phyloP scores from a whole-genome alignment of 2,113 vertebrate species.

The Ciconia maguari region DNA sequence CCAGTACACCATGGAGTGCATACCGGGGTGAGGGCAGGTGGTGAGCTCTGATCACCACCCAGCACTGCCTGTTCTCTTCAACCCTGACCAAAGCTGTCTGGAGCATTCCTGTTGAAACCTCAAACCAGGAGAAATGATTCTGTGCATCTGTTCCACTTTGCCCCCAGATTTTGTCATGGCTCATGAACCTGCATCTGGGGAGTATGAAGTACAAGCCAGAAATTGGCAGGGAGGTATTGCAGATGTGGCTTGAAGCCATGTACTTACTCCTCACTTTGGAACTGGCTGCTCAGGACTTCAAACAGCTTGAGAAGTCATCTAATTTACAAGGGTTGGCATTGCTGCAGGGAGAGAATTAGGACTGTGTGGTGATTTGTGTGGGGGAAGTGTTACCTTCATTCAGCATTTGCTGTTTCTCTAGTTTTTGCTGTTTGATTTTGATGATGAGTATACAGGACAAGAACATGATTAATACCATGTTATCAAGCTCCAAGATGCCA shows the following conservation, averaged over 20 bases:
- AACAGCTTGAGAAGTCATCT: neutral
- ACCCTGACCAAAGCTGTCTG: neutral
- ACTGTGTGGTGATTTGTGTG: neutral
- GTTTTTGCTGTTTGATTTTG: slow-evolving; percentile 10
- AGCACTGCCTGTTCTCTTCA: neutral
- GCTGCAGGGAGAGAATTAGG: slow-evolving; percentile 3
- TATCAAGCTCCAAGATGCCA: neutral
- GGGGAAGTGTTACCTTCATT: slow-evolving; percentile 29
- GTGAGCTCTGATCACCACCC: neutral
- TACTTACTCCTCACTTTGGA: neutral
- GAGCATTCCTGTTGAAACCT: slow-evolving; percentile 27
- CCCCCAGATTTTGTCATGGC: slow-evolving; percentile 24
- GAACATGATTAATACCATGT: neutral
- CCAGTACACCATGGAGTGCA: neutral
- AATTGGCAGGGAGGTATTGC: neutral
- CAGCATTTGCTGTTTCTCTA: neutral
- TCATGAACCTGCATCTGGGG: slow-evolving; percentile 36
- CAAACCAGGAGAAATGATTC: neutral
- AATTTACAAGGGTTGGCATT: slow-evolving; percentile 1
- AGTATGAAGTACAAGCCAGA: neutral
- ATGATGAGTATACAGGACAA: neutral
- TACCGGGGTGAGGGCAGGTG: neutral
- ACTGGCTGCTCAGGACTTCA: slow-evolving; percentile 16
- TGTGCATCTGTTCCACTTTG: slow-evolving; percentile 9
- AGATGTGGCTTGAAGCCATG: neutral